Evolutionary conservation across 2,888 invertebrate genomes (phyloP).

Genomic region (Drosophila setosimentum): DNA sequence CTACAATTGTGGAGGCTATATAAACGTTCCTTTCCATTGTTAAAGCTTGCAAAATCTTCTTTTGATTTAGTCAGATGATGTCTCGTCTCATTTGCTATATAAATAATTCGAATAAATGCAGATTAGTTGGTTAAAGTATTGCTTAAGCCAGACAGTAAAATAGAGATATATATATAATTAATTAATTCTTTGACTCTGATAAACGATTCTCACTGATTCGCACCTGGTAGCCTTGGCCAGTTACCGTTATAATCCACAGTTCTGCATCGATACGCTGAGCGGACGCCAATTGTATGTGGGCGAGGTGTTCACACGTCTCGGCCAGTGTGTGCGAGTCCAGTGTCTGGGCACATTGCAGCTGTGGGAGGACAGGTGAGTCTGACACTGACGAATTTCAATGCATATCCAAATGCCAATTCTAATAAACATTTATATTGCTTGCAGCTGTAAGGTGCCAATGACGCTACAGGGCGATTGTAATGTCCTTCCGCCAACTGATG

Average conservation of each 20-base stretch:
- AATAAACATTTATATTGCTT: not conserved
- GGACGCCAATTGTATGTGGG: constrained; percentile 82
- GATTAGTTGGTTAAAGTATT: not conserved
- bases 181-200: not conserved
- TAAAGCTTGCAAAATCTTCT: not conserved
- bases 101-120: not conserved
- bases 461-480: constrained; percentile 73
- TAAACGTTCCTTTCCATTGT: not conserved
- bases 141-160: not conserved
- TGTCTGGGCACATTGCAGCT: constrained; percentile 80
- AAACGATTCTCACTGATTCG: constrained; percentile 7
- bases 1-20: not conserved
- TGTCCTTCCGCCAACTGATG: constrained; percentile 65
- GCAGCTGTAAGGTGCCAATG: constrained; percentile 79
- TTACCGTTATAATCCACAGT: constrained; percentile 40
- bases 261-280: constrained; percentile 77
- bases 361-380: constrained; percentile 83
- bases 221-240: constrained; percentile 11
- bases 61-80: not conserved
- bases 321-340: constrained; percentile 82
- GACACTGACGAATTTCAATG: too few species aligned
- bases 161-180: not conserved
- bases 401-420: not conserved
- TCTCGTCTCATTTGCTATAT: not conserved
- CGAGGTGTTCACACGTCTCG: constrained; percentile 80